A percentile compares a stretch with the other conserved stretches of the same genome.
phyloP scores from a whole-genome alignment of 2,888 invertebrate species.

The Frankliniella intonsa region DNA sequence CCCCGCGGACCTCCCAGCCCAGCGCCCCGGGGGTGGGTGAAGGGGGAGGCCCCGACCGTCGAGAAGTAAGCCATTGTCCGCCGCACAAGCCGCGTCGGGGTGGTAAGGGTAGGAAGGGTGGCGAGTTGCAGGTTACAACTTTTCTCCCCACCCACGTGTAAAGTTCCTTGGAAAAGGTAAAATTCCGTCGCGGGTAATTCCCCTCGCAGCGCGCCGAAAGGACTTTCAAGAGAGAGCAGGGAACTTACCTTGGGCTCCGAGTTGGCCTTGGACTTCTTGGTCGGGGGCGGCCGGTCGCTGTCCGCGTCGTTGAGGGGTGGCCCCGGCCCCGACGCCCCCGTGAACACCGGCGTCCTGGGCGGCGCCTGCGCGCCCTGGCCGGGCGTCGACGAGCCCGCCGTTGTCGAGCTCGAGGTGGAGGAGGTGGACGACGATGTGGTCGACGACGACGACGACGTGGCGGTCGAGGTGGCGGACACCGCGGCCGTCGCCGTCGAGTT shows the following conservation, averaged over 20 bases:
- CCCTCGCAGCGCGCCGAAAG: neutral
- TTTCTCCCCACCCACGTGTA: too few species aligned
- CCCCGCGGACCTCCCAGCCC: neutral
- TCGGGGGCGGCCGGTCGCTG: slow-evolving; percentile 55
- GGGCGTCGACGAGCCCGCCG: slow-evolving; percentile 50
- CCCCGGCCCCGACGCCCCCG: slow-evolving; percentile 46
- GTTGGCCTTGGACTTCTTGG: slow-evolving; percentile 53
- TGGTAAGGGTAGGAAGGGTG: too few species aligned
- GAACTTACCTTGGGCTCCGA: slow-evolving; percentile 61
- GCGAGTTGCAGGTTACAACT: too few species aligned
- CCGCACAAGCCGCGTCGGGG: too few species aligned
- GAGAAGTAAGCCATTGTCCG: too few species aligned
- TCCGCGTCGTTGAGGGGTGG: slow-evolving; percentile 44
- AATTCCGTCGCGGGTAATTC: too few species aligned
- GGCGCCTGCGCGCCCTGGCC: slow-evolving; percentile 49
- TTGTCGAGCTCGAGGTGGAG: slow-evolving; percentile 43
- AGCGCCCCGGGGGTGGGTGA: too few species aligned
- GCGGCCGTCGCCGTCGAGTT: slow-evolving; percentile 51
- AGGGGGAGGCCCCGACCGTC: too few species aligned
- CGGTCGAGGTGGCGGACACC: slow-evolving; percentile 42
- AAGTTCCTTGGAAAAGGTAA: too few species aligned
- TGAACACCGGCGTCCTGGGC: slow-evolving; percentile 46
- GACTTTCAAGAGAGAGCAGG: neutral
- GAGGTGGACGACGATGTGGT: slow-evolving; percentile 48
- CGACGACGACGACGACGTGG: slow-evolving; percentile 49